A percentile compares a stretch with the other conserved stretches of the same genome.
phyloP scores from a whole-genome alignment of 2,113 vertebrate species.

The Daboia siamensis region DNA sequence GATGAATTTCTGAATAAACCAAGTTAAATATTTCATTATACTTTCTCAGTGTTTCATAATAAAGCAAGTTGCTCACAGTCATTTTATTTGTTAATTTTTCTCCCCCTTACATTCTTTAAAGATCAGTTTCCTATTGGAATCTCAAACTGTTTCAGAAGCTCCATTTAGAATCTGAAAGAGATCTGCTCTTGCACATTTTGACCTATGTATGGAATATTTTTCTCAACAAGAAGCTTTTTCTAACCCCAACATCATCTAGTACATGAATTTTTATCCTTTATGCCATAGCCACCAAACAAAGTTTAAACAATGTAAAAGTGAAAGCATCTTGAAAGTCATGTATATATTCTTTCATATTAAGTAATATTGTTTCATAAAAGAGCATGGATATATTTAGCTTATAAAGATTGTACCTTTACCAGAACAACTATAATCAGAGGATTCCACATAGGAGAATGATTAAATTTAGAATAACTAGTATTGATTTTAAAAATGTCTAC shows the following conservation, averaged over 20 bases:
- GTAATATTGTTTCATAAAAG: neutral
- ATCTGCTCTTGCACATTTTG: neutral
- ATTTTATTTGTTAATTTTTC: neutral
- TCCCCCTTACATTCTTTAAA: neutral
- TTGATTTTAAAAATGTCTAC: neutral
- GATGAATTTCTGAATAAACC: too few species aligned
- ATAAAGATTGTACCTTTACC: neutral
- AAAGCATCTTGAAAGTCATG: neutral
- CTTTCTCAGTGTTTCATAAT: neutral
- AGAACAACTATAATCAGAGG: neutral
- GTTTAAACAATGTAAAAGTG: neutral
- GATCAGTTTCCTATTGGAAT: neutral
- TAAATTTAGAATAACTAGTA: neutral
- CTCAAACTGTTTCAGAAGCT: neutral
- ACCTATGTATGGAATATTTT: neutral
- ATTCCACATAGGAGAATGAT: neutral
- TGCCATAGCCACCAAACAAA: neutral
- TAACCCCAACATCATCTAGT: neutral
- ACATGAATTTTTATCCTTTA: neutral
- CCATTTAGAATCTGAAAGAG: neutral
- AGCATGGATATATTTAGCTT: neutral
- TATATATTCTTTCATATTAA: neutral
- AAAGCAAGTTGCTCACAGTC: neutral
- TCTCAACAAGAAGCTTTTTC: neutral
- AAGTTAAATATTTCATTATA: neutral